Conservation (phyloP, 2,113 vertebrate species). For the Leptobrachium leishanense region DNA sequence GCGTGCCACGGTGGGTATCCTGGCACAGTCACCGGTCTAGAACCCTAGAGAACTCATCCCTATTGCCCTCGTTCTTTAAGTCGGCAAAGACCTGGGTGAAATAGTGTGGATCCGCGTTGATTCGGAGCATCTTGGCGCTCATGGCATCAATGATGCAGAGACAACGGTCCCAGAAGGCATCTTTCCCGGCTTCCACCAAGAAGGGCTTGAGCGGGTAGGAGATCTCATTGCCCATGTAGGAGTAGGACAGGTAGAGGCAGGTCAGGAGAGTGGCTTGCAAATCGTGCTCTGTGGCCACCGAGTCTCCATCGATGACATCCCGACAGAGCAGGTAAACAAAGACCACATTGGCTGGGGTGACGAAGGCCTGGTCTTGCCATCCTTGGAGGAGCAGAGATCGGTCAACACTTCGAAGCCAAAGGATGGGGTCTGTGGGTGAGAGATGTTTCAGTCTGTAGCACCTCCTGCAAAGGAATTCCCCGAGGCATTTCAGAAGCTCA, state of each 20-base stretch:
- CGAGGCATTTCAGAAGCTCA: conserved; percentile 77
- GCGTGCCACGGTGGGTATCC: conserved; percentile 15
- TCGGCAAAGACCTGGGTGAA: conserved; percentile 82
- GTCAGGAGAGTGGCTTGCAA: conserved; percentile 77
- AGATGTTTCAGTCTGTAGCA: conserved; percentile 77
- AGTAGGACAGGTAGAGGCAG: conserved; percentile 82
- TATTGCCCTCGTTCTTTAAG: conserved; percentile 76
- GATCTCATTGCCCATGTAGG: conserved; percentile 85
- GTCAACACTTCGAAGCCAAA: conserved; percentile 78
- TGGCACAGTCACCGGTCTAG: conserved; percentile 71
- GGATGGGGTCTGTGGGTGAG: conserved; percentile 69
- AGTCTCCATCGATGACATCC: conserved; percentile 73
- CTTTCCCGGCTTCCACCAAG: conserved; percentile 74
- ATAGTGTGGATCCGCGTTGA: conserved; percentile 80
- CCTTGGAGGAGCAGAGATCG: conserved; percentile 78
- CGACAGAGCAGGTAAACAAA: conserved; percentile 82
- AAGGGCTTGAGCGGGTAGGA: conserved; percentile 84
- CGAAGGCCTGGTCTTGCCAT: conserved; percentile 84
- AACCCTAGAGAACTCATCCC: conserved; percentile 69
- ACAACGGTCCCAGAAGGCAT: conserved; percentile 82
- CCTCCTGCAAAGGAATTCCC: conserved; percentile 75
- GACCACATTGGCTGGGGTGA: conserved; percentile 80
- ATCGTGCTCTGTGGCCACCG: conserved; percentile 73
- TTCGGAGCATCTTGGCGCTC: conserved; percentile 78
- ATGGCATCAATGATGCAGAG: conserved; percentile 74